Evolutionary conservation across 1,140 invertebrate genomes (phyloP), one percentile per base, ranked within the genome.

Genomic region (Nilaparvata lugens): DNA sequence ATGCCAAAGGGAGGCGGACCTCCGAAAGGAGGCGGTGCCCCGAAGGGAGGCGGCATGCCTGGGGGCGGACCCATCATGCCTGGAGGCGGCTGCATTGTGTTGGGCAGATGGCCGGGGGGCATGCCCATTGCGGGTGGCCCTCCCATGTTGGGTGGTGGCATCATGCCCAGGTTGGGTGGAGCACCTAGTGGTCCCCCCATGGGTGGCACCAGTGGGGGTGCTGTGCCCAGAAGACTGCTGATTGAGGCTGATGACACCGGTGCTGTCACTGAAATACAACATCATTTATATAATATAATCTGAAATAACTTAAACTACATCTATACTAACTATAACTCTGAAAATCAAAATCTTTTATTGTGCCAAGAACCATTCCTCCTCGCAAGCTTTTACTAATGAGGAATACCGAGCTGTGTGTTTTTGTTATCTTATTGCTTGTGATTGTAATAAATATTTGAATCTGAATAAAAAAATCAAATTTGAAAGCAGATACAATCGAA

Each of bases 1-100:
- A 85, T 80, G 24, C 82, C 83, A 68, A 83, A 84, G 1, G 84
- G 85, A 2, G 84, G 81, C 61, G 76, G 77, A 31, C 81, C 81
- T 69, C 70, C 70, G 69, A 84, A 81, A 62, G 73, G 77, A 7
- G 73, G 75, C 35, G 82, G 81, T n/a, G 2, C 76, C 79, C 25
- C 77, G 77, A 69, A 79, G 81, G 25, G 48, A n/a, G 6, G n/a
- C n/a, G 23, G 16, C 51, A 63, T 76, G 28, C 78, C 79, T 45
- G 78, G 77, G 63, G 81, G 79, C 52, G 77, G 78, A 48, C 66
- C 66, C 65, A 79, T 73, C 73, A 78, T 77, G 62, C 75, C 75
- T 25, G 78, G 76, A n/a, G 78, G 78, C 14, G 79, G 77, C 68
- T 78, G 78, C 72, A 79, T 77, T 65, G 77, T 78, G 57, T 75